A percentile compares a stretch with the other conserved stretches of the same genome.
phyloP scores from a whole-genome alignment of 2,888 invertebrate genomes.

The Drosophila vallismaia region DNA sequence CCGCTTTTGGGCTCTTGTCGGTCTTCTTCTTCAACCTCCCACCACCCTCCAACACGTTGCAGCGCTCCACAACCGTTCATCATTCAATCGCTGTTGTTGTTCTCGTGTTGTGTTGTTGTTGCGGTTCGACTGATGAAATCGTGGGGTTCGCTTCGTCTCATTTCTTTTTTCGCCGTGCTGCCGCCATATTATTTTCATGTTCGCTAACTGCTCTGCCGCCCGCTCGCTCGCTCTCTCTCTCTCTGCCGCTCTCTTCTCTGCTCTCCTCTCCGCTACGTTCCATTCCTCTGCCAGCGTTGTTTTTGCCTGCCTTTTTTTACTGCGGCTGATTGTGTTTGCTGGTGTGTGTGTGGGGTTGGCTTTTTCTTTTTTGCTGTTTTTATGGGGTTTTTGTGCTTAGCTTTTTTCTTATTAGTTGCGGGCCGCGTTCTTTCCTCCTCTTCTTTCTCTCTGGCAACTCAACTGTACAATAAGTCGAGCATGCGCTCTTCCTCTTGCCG shows the following conservation, averaged over 20 bases:
- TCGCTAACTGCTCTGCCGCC: constrained; percentile 52
- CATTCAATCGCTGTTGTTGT: constrained; percentile 46
- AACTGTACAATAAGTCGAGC: constrained; percentile 66
- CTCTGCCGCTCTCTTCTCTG: neutral
- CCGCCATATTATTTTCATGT: constrained; percentile 75
- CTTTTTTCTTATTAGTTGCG: constrained; percentile 61
- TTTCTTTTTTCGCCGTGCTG: constrained; percentile 40
- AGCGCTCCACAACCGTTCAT: constrained; percentile 44
- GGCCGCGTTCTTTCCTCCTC: constrained; percentile 25
- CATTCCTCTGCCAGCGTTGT: constrained; percentile 36
- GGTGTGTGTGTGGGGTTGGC: constrained; percentile 27
- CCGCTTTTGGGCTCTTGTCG: constrained; percentile 60
- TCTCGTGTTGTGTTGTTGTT: constrained; percentile 22
- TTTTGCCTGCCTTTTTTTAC: constrained; percentile 47
- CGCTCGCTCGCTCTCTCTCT: constrained; percentile 39
- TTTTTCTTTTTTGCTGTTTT: constrained; percentile 2
- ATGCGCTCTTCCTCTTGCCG: constrained; percentile 63
- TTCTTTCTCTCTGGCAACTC: constrained; percentile 48
- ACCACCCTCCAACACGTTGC: constrained; percentile 17
- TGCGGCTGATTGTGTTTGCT: neutral
- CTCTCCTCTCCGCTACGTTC: neutral
- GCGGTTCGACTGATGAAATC: constrained; percentile 18
- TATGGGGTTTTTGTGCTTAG: constrained; percentile 18
- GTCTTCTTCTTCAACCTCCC: constrained; percentile 24
- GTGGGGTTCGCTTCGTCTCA: constrained; percentile 27